Evolutionary conservation across 2,113 vertebrate genomes (phyloP), one percentile per base, ranked within the genome.

Genomic region (Zingel zingel): DNA sequence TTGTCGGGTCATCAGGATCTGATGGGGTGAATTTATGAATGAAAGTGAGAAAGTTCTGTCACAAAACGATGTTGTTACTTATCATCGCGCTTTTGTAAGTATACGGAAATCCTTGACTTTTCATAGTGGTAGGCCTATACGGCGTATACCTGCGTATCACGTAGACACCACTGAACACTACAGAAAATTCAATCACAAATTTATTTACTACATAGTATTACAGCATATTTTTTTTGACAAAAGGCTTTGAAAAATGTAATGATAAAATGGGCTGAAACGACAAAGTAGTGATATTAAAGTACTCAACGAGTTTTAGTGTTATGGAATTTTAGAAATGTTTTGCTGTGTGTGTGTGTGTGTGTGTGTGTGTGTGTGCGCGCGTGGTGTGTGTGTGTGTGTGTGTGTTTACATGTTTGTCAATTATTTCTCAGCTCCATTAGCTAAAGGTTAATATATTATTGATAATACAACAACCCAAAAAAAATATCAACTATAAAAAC

Each of bases 141-240:
- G n/a, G n/a, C n/a, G n/a, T n/a, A n/a, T n/a, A n/a, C n/a, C n/a
- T n/a, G n/a, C n/a, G n/a, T n/a, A n/a, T n/a, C n/a, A n/a, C n/a
- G n/a, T n/a, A n/a, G n/a, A n/a, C n/a, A n/a, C n/a, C n/a, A n/a
- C n/a, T n/a, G n/a, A 75, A 57, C 36, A 48, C 54, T 66, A 12
- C 73, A 71, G 36, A 30, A 81, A 67, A 69, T 88, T 79, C 30
- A 90, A 88, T 92, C 87, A 92, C 64, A 87, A 88, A 87, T 94
- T 91, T 95, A 94, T 96, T 94, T 79, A 89, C 85, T 65, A 82
- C 81, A 88, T 90, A 88, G 85, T 94, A 93, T 90, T 89, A 91
- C 88, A 93, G 84, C 74, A 91, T 82, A 91, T 82, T 62, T 79
- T 70, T 77, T 83, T 88, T 36, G 65, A 73, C 67, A 85, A 89